Conservation (phyloP, 2,888 invertebrate genomes). For the Agrotis exclamationis region DNA sequence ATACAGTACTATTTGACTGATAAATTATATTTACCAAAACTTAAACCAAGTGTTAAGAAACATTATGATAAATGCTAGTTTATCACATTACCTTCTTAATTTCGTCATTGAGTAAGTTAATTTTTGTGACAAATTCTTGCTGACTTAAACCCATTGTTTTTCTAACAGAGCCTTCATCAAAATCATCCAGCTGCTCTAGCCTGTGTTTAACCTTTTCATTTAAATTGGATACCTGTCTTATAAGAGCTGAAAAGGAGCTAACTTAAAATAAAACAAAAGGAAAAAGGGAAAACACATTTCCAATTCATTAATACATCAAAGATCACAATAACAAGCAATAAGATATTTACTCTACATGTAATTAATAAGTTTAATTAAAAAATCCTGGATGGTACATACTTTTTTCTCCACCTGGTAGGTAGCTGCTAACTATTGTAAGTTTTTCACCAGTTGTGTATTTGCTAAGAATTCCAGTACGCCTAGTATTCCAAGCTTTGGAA, state of each 20-base stretch:
- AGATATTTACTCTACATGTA: neutral
- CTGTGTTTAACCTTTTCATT: slow-evolving; percentile 97
- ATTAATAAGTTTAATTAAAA: too few species aligned
- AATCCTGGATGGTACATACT: slow-evolving; percentile 83
- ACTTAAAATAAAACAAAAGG: slow-evolving; percentile 84
- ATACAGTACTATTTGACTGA: too few species aligned
- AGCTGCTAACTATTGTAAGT: slow-evolving; percentile 97
- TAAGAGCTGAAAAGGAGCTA: slow-evolving; percentile 92
- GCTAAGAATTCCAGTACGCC: slow-evolving; percentile 95
- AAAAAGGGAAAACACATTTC: slow-evolving; percentile 62
- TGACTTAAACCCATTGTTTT: slow-evolving; percentile 97
- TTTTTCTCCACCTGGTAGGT: slow-evolving; percentile 95
- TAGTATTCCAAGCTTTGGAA: slow-evolving; percentile 95
- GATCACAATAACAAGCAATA: neutral
- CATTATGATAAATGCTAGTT: neutral
- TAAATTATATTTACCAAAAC: neutral
- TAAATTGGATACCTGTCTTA: slow-evolving; percentile 95
- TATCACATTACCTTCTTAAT: slow-evolving; percentile 92
- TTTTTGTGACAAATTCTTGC: slow-evolving; percentile 97
- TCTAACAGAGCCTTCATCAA: slow-evolving; percentile 97
- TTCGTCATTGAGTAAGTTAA: slow-evolving; percentile 97
- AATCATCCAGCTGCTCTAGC: slow-evolving; percentile 98
- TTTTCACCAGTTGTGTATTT: slow-evolving; percentile 98
- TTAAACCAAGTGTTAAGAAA: neutral
- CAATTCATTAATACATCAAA: slow-evolving; percentile 14